These are phyloP conservation scores for Habrosyne pyritoides DNA, from an alignment of 2,888 invertebrate genomes.

Conservation along the genomic window DNA sequence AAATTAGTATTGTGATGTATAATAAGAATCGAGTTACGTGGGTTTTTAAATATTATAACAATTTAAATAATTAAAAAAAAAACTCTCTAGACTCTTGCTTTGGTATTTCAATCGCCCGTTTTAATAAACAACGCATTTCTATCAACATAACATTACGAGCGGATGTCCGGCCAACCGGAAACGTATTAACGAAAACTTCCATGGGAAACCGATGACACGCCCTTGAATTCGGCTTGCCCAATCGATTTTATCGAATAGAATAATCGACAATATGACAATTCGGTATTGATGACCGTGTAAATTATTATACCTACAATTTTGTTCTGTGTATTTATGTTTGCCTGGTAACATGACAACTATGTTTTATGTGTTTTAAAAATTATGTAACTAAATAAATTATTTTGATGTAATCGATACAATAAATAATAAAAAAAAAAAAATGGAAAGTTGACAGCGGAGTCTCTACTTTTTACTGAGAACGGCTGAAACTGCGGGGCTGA, in stretches of 20 bases:
- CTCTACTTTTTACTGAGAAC: too few species aligned
- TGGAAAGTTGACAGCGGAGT: too few species aligned
- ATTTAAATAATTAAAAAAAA: too few species aligned
- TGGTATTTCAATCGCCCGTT: background rate
- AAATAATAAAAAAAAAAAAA: too few species aligned
- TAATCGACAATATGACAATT: constrained; percentile 32
- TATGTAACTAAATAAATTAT: background rate
- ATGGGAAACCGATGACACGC: constrained; percentile 47
- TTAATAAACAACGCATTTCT: background rate
- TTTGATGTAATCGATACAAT: too few species aligned
- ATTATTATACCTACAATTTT: constrained; percentile 18
- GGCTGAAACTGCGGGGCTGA: too few species aligned
- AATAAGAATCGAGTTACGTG: too few species aligned
- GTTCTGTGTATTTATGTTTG: background rate
- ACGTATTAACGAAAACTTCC: constrained; percentile 35
- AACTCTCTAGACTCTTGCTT: background rate
- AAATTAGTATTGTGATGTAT: too few species aligned
- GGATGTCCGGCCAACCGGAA: constrained; percentile 39
- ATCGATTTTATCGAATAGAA: constrained; percentile 29
- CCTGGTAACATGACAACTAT: background rate
- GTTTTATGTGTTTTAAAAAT: constrained; percentile 1
- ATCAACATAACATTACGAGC: constrained; percentile 23
- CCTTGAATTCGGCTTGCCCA: constrained; percentile 40
- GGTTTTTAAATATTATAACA: too few species aligned
- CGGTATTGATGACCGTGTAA: constrained; percentile 29